Conservation (phyloP, 1,140 invertebrate species). For the Lasioglossum albipes region DNA sequence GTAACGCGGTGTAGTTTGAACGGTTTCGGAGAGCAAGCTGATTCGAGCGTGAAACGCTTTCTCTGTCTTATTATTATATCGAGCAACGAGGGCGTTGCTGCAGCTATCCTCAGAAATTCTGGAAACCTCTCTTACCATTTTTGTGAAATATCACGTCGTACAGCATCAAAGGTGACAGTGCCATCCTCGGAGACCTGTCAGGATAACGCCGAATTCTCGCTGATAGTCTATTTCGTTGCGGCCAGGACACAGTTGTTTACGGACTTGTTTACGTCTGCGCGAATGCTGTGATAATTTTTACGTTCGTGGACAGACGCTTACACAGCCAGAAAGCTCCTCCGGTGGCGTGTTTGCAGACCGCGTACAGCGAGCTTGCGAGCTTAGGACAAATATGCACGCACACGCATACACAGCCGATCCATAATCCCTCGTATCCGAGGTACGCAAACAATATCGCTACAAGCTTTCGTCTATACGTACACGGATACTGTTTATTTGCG, state of each 20-base stretch:
- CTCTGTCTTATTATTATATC: too few relatives aligned
- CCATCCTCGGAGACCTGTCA: neutral
- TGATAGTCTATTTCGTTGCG: conserved; percentile 12
- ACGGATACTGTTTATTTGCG: conserved; percentile 6
- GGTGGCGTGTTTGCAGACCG: neutral
- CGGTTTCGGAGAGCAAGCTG: neutral
- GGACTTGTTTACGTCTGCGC: conserved; percentile 1
- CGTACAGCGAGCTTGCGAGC: neutral
- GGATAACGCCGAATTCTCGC: neutral
- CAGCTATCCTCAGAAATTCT: too few relatives aligned
- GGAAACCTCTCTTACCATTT: too few relatives aligned
- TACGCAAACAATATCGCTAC: conserved; percentile 27
- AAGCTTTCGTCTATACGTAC: neutral
- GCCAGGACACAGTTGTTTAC: neutral
- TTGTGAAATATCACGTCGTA: too few relatives aligned
- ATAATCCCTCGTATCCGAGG: conserved; percentile 23
- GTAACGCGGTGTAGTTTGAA: neutral
- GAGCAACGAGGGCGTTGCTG: too few relatives aligned
- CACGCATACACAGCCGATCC: neutral
- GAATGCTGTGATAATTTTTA: conserved; percentile 3
- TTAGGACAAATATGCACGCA: conserved; percentile 23
- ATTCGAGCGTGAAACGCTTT: neutral
- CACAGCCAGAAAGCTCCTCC: neutral
- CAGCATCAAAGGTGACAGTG: too few relatives aligned
- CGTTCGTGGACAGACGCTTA: neutral